Percentiles rank a stretch among this genome's conserved stretches.
phyloP scores from a whole-genome alignment of 1,140 invertebrate species.

The Mercenaria mercenaria region DNA sequence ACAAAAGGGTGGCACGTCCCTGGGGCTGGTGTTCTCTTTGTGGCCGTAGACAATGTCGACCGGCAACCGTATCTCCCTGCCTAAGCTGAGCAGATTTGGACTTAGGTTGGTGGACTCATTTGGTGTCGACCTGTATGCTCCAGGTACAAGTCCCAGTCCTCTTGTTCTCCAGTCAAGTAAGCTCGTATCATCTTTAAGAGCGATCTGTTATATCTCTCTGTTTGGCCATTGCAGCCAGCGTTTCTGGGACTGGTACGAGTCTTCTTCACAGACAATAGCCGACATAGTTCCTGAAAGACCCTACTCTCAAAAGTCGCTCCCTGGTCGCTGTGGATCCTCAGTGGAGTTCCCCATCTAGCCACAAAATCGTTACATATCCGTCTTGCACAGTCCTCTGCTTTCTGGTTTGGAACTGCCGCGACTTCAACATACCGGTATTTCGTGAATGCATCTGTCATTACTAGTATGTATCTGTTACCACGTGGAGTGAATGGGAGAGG shows the following conservation, averaged over 20 bases:
- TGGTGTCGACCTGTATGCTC: slow-evolving; percentile 37
- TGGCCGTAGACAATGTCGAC: background rate
- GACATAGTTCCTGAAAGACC: slow-evolving; percentile 34
- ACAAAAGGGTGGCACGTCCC: background rate
- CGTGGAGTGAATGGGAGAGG: slow-evolving; percentile 68
- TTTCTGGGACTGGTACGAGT: slow-evolving; percentile 14
- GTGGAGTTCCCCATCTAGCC: slow-evolving; percentile 19
- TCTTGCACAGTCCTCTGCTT: slow-evolving; percentile 18
- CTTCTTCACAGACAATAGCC: slow-evolving; percentile 10
- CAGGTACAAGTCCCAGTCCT: slow-evolving; percentile 32
- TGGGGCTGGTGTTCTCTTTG: background rate
- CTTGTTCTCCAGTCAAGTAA: slow-evolving; percentile 17
- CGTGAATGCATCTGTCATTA: slow-evolving; percentile 71
- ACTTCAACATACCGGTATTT: slow-evolving; percentile 49
- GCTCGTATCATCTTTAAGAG: slow-evolving; percentile 33
- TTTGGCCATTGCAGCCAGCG: slow-evolving; percentile 31
- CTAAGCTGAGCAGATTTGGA: slow-evolving; percentile 32
- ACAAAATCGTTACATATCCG: slow-evolving; percentile 11
- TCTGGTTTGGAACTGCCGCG: slow-evolving; percentile 52
- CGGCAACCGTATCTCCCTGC: slow-evolving; percentile 26
- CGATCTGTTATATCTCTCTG: slow-evolving; percentile 21
- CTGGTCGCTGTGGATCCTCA: slow-evolving; percentile 26
- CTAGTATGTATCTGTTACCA: slow-evolving; percentile 78
- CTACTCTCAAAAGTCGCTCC: slow-evolving; percentile 35
- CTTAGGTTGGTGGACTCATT: background rate